Evolutionary conservation across 2,797 vertebrate species (phyloP), one percentile per base, ranked within the genome.

Genomic region (Eurystomus glaucurus): DNA sequence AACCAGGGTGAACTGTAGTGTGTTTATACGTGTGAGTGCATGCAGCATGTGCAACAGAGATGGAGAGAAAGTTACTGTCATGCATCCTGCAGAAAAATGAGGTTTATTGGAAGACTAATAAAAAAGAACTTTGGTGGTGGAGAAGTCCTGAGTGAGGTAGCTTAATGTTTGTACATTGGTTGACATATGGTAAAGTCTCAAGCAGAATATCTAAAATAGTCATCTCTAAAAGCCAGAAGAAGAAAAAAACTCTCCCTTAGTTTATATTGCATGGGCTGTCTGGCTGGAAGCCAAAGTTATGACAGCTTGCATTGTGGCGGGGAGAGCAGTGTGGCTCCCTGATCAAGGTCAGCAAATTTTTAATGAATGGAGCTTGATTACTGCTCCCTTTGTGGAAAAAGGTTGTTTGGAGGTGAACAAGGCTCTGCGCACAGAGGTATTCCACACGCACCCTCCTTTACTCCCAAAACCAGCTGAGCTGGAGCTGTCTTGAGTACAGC

Each of bases 331-430:
- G 29, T 26, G 61, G 15, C 72, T 88, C 81, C 52, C 57, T 77
- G 21, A 94, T 61, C 71, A 85, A 88, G 82, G 79, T 76, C 79
- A 91, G 72, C 88, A 78, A 64, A 76, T 78, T 81, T 94, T 83
- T 90, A 81, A 91, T 69, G 87, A 95, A 62, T 5, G 6, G n/a
- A 54, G 39, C 76, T 88, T 78, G 72, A 75, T 95, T 86, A 86
- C 43, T 62, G 50, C 28, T 86, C 65, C 69, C 54, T 72, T 78
- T 93, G 68, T 45, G 72, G 58, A 58, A 71, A 58, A 88, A 93
- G 74, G 71, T 85, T 91, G 52, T 81, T 90, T 91, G 85, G 69
- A 95, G 64, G 71, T 95, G 89, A 96, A 74, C 33, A 41, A 86
- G 46, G 11, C 54, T 94, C 66, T 68, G 39, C 43, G 51, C 68